These are phyloP conservation scores for Neuroterus valhalla DNA, from an alignment of 1,140 invertebrate genomes.

Conservation along the genomic window DNA sequence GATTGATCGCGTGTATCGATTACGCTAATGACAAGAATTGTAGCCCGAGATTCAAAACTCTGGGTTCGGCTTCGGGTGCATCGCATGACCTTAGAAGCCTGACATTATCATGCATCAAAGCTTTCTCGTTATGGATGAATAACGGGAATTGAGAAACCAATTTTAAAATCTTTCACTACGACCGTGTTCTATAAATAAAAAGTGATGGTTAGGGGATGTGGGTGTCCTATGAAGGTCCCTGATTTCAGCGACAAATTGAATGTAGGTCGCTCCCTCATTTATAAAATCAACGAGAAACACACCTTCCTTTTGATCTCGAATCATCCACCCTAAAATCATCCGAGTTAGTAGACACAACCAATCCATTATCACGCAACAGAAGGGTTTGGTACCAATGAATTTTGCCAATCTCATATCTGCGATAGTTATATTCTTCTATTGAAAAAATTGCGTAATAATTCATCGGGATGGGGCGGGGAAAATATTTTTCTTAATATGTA, in stretches of 20 bases:
- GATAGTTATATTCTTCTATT: background rate
- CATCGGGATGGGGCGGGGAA: too few relatives aligned
- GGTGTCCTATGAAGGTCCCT: background rate
- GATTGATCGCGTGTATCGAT: background rate
- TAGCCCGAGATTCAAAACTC: too few relatives aligned
- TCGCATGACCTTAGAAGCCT: background rate
- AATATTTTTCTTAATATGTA: too few relatives aligned
- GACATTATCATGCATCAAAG: conserved; percentile 26
- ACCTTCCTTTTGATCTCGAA: background rate
- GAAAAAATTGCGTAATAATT: too few relatives aligned
- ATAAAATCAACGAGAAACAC: background rate
- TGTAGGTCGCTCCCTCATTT: background rate
- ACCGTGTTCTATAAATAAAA: conserved; percentile 30
- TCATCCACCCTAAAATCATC: background rate
- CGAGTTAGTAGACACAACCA: background rate
- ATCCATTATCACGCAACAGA: conserved; percentile 17
- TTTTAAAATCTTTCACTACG: conserved; percentile 8
- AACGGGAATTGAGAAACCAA: background rate
- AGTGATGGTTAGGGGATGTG: background rate
- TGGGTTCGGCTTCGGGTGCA: conserved; percentile 1
- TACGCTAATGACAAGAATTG: too few relatives aligned
- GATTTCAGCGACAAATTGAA: conserved; percentile 25
- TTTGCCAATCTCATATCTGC: background rate
- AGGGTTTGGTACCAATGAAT: conserved; percentile 9
- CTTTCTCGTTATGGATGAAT: conserved; percentile 29